Conservation (phyloP, 2,888 invertebrate species). For the Globia sparganii region DNA sequence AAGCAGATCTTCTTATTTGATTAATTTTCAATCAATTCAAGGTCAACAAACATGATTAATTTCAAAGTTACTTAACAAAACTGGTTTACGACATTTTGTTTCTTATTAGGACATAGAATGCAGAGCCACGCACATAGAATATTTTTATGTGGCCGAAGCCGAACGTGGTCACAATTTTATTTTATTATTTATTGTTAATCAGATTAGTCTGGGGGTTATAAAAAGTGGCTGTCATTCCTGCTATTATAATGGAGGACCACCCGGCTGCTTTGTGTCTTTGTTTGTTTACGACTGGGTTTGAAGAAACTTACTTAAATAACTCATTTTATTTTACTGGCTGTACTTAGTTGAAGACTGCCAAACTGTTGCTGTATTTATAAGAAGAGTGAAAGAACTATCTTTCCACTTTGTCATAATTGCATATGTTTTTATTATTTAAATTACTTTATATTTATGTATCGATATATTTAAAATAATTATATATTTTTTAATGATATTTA, state of each 20-base stretch:
- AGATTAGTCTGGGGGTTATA: conserved; percentile 75
- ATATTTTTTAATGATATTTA: too few relatives aligned
- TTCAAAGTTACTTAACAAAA: conserved; percentile 17
- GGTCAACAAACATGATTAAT: conserved; percentile 18
- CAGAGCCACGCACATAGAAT: conserved; percentile 53
- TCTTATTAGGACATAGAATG: conserved; percentile 46
- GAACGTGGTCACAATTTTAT: conserved; percentile 62
- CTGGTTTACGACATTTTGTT: conserved; percentile 26
- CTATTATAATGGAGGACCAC: conserved; percentile 77
- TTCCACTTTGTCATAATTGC: too few relatives aligned
- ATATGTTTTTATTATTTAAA: too few relatives aligned
- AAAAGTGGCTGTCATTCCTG: conserved; percentile 75
- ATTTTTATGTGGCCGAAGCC: conserved; percentile 61
- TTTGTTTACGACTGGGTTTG: conserved; percentile 64
- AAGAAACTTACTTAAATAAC: conserved; percentile 1
- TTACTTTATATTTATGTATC: too few relatives aligned
- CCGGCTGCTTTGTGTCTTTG: conserved; percentile 72
- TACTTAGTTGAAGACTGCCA: too few relatives aligned
- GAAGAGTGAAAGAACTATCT: too few relatives aligned
- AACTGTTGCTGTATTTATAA: too few relatives aligned
- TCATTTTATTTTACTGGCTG: conserved; percentile 20
- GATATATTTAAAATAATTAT: too few relatives aligned
- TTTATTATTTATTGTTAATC: conserved; percentile 79
- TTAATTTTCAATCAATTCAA: conserved; percentile 8
- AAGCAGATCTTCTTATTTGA: background rate